Percentiles rank a stretch among this genome's conserved stretches.
Evolutionary conservation across 2,113 vertebrate genomes (phyloP).

Genomic region (Gopherus flavomarginatus): DNA sequence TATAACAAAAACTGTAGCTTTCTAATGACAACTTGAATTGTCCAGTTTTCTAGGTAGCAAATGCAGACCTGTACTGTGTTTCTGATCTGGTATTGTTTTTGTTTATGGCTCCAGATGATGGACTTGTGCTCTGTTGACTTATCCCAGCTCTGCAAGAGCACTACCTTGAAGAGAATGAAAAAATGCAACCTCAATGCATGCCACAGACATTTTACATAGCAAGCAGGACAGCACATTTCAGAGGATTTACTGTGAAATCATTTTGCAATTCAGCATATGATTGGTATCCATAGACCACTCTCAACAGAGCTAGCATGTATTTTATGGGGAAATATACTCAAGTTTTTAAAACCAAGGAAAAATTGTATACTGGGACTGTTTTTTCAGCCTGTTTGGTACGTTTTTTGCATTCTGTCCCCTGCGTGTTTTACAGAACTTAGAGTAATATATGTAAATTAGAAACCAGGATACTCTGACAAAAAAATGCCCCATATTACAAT

Average conservation of each 20-base stretch:
- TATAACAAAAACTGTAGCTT: background rate
- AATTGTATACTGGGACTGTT: constrained; percentile 76
- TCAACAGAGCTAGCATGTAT: constrained; percentile 79
- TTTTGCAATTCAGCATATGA: constrained; percentile 65
- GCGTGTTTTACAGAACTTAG: constrained; percentile 78
- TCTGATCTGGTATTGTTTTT: constrained; percentile 35
- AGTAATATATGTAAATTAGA: constrained; percentile 66
- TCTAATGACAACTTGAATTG: background rate
- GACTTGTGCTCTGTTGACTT: constrained; percentile 69
- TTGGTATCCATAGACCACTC: constrained; percentile 62
- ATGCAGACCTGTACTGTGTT: background rate
- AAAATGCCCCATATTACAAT: constrained; percentile 67
- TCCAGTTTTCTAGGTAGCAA: background rate
- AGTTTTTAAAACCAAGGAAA: constrained; percentile 78
- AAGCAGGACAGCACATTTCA: constrained; percentile 53
- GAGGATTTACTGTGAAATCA: constrained; percentile 70
- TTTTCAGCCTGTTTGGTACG: constrained; percentile 82
- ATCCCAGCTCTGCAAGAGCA: constrained; percentile 70
- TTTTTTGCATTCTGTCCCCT: constrained; percentile 81
- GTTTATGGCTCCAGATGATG: constrained; percentile 63
- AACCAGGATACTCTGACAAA: constrained; percentile 64
- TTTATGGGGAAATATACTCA: constrained; percentile 57
- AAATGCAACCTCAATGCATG: constrained; percentile 76
- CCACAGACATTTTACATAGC: constrained; percentile 64
- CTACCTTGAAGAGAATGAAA: constrained; percentile 67